A percentile compares a stretch with the other conserved stretches of the same genome.
Conservation (phyloP, 1,140 invertebrate genomes). For the Drosophila orena region DNA sequence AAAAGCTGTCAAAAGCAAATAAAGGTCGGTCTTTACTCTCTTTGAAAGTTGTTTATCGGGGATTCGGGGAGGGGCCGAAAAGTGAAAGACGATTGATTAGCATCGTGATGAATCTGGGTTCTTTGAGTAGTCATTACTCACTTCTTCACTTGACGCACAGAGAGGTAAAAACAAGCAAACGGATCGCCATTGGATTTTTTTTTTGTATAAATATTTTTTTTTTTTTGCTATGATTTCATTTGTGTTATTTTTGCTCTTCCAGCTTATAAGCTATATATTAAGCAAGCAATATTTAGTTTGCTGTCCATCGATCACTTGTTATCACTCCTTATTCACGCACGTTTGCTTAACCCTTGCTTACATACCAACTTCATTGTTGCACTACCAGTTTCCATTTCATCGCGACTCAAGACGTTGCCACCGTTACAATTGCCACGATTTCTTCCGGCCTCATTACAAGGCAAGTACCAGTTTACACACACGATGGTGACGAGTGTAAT, state of each 20-base stretch:
- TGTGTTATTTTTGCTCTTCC: not conserved
- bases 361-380: constrained; percentile 5
- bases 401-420: constrained; percentile 20
- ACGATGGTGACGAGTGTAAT: constrained; percentile 50
- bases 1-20: constrained; percentile 79
- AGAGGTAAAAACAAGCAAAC: not conserved
- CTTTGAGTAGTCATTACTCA: constrained; percentile 6
- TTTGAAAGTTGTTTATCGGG: constrained; percentile 52
- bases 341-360: constrained; percentile 14
- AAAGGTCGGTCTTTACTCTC: constrained; percentile 59
- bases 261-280: too few relatives aligned
- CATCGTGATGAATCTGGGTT: constrained; percentile 22
- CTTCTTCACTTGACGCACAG: not conserved
- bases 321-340: not conserved
- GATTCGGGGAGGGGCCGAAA: constrained; percentile 10
- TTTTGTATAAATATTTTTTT: not conserved
- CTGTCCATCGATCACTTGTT: not conserved
- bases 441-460: constrained; percentile 69
- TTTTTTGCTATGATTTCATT: not conserved
- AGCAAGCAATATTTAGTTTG: not conserved
- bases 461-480: constrained; percentile 32
- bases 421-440: constrained; percentile 47
- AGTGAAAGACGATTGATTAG: constrained; percentile 49
- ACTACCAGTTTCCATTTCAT: constrained; percentile 32
- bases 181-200: not conserved